Conservation (phyloP, 2,888 invertebrate genomes). For the Latrodectus elegans region DNA sequence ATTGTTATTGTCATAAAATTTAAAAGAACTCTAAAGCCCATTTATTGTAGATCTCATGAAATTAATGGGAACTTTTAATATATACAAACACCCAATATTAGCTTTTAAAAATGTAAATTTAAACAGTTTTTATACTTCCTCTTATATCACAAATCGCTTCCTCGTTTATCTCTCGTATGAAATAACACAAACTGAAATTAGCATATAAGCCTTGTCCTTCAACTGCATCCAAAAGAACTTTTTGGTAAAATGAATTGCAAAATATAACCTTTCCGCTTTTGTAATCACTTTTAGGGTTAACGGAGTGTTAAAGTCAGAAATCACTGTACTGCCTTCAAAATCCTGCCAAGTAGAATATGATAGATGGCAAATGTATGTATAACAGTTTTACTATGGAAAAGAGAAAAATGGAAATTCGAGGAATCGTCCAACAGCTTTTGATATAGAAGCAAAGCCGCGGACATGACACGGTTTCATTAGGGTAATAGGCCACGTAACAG, state of each 20-base stretch:
- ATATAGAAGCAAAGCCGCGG: conserved; percentile 9
- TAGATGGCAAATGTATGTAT: conserved; percentile 27
- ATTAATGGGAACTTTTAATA: no score
- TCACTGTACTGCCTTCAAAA: neutral
- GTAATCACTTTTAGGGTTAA: neutral
- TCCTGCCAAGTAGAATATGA: conserved; percentile 45
- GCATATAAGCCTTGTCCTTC: no score
- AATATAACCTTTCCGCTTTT: neutral
- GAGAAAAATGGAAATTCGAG: neutral
- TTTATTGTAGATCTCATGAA: no score
- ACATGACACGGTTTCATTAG: conserved; percentile 64
- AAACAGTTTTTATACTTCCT: no score
- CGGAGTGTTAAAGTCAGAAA: conserved; percentile 41
- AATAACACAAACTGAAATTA: no score
- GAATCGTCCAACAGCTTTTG: conserved; percentile 7
- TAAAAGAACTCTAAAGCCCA: no score
- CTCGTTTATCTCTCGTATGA: no score
- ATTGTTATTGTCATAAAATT: no score
- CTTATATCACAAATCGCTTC: no score
- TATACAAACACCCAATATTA: no score
- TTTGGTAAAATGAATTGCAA: neutral
- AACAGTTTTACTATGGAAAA: conserved; percentile 3
- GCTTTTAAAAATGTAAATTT: no score
- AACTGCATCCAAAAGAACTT: neutral
- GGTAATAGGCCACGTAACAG: conserved; percentile 62